Evolutionary conservation across 2,888 invertebrate species (phyloP).

Genomic region (Tachina fera): DNA sequence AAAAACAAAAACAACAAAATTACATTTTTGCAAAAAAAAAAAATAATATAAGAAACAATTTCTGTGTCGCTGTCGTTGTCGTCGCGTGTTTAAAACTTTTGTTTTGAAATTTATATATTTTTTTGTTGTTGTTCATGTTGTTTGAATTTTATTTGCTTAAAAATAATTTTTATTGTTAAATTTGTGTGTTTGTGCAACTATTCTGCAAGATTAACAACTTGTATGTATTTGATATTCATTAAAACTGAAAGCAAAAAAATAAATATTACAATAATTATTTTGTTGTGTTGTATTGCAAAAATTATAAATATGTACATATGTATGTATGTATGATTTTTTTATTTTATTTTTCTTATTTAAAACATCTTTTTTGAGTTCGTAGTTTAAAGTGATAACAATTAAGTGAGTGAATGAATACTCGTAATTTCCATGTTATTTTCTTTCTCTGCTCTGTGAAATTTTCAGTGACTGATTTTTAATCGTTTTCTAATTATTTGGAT

Average conservation of each 20-base stretch:
- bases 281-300: slow-evolving; percentile 40
- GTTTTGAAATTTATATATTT: slow-evolving; percentile 53
- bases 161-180: slow-evolving; percentile 4
- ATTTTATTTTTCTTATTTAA: not conserved
- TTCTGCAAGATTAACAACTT: slow-evolving; percentile 55
- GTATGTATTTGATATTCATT: slow-evolving; percentile 41
- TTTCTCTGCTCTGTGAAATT: not conserved
- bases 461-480: not conserved
- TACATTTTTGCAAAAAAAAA: slow-evolving; percentile 24
- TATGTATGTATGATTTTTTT: slow-evolving; percentile 1
- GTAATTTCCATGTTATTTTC: not conserved
- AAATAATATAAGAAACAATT: slow-evolving; percentile 23
- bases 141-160: slow-evolving; percentile 44
- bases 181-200: slow-evolving; percentile 23
- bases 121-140: not conserved
- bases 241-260: slow-evolving; percentile 2
- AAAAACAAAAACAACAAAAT: slow-evolving; percentile 23
- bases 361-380: not conserved
- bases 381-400: not conserved
- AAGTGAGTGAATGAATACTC: not conserved
- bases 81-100: slow-evolving; percentile 64
- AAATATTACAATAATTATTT: slow-evolving; percentile 4
- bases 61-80: slow-evolving; percentile 54
- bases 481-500: not conserved
- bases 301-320: not conserved